A percentile compares a stretch with the other conserved stretches of the same genome.
phyloP scores from a whole-genome alignment of 2,113 vertebrate species.

The Diphyllodes magnificus region DNA sequence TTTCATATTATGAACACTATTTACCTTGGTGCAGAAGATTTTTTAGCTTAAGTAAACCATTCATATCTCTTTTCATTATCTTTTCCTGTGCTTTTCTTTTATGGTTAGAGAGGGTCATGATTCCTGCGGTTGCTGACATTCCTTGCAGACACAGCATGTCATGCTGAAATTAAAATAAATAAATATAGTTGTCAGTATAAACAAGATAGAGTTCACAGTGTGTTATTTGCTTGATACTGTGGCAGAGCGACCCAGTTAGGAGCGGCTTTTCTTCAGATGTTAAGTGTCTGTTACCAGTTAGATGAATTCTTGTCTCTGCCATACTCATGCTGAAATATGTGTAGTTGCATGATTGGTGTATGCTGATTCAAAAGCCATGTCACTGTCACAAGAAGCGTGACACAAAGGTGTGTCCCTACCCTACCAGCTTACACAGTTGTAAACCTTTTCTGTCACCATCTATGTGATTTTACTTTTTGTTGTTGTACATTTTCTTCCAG shows the following conservation, averaged over 20 bases:
- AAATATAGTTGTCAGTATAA: slow-evolving; percentile 16
- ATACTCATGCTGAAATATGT: not conserved
- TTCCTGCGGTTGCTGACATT: not conserved
- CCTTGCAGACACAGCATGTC: not conserved
- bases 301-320: not conserved
- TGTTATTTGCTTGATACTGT: not conserved
- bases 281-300: not conserved
- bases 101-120: not conserved
- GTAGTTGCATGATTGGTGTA: not conserved
- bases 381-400: not conserved
- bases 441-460: not conserved
- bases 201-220: not conserved
- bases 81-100: not conserved
- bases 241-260: not conserved
- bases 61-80: not conserved
- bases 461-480: not conserved
- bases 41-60: not conserved
- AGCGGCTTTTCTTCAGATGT: not conserved
- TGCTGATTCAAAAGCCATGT: fast-evolving
- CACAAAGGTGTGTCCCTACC: not conserved
- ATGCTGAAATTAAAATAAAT: slow-evolving; percentile 24
- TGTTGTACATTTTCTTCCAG: not conserved
- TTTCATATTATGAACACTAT: not conserved
- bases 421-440: not conserved
- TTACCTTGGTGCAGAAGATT: not conserved